Evolutionary conservation across 2,113 vertebrate species (phyloP).

Genomic region (Gnathonemus echidnorhynchus): DNA sequence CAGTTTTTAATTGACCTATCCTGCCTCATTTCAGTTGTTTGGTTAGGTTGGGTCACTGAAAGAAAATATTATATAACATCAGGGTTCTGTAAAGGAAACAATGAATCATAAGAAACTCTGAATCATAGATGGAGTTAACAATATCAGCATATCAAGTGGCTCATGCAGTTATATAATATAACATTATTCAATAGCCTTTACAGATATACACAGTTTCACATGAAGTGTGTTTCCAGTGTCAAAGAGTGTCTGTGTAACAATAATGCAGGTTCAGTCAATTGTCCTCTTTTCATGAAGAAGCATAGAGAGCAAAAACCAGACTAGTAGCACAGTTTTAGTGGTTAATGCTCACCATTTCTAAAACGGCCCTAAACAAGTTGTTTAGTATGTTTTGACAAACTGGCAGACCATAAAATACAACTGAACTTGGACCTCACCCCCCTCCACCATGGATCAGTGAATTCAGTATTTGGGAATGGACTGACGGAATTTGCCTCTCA

Average conservation of each 20-base stretch:
- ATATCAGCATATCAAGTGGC: background rate
- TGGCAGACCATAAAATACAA: background rate
- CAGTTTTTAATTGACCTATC: background rate
- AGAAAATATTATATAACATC: background rate
- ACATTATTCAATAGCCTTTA: background rate
- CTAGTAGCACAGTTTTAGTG: background rate
- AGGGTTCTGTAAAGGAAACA: background rate
- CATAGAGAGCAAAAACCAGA: background rate
- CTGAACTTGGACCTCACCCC: background rate
- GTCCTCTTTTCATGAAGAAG: background rate
- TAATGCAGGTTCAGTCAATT: background rate
- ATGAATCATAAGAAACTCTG: background rate
- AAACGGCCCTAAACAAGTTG: background rate
- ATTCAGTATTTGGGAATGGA: background rate
- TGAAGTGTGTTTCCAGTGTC: background rate
- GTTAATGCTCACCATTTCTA: background rate
- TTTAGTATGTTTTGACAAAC: background rate
- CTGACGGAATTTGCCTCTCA: background rate
- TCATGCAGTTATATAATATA: background rate
- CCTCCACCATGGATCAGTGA: too few species aligned
- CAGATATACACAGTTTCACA: background rate
- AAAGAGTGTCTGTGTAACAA: background rate
- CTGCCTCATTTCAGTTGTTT: background rate
- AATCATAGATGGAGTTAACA: background rate
- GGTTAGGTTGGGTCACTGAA: background rate